Base-by-base conservation (phyloP, 2,797 vertebrate genomes). In the Argya squamiceps region DNA sequence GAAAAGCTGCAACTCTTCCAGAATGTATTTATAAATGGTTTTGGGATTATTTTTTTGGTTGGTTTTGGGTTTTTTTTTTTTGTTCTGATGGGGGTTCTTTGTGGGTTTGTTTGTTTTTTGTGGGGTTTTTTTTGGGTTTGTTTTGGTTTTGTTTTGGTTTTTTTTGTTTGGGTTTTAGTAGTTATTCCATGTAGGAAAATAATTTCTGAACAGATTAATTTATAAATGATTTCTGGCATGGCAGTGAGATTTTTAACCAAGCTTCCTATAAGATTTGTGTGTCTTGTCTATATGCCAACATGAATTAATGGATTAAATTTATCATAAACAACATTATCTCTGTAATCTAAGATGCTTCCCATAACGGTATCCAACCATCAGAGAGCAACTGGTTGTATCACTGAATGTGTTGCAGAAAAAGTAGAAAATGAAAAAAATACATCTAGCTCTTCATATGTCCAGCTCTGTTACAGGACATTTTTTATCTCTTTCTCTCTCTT, bases 71-170 rank as follows among this genome's bases (percentile, higher is more conserved):
- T 5, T 44, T 32, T 44, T 32, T 32, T 52, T 53, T 34, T 36
- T 29, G 2, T 53, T 30, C 10, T 58, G 5, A 12, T 39, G 3
- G 9, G 7, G 6, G 0, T 1, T 12, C 23, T 30, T 12, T 3
- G 4, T 23, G 30, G 27, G 13, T 52, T 36, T 37, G 37, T 18
- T 39, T 39, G 6, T 46, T 46, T 17, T 19, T 22, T 19, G 19
- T 44, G 19, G 43, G 10, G 19, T 39, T 41, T 41, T n/a, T 6
- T 43, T 22, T 11, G 20, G 3, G 5, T 29, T 52, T 34, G 3
- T 13, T 39, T 41, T 41, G 39, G 39, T 9, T n/a, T 6, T 43
- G 7, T 20, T 49, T 43, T n/a, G 39, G 14, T 14, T 24, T 6
- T 19, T 15, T 21, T 55, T 6, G 2, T 39, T 63, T 55, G 14